Evolutionary conservation across 2,113 vertebrate species (phyloP).

Genomic region (Turdus rufiventris): DNA sequence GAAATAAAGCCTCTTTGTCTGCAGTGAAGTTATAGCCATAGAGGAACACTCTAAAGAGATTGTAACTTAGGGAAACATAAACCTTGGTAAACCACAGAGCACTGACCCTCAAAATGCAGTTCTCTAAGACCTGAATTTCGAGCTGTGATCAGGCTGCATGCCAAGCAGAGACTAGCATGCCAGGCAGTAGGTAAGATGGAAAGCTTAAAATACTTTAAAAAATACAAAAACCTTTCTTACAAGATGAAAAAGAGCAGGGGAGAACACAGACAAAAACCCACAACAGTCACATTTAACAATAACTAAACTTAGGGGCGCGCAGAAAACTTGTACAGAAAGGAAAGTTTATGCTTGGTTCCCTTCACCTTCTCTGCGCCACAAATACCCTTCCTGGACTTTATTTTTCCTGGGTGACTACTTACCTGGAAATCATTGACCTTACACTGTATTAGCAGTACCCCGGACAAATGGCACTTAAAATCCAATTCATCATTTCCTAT

Average conservation of each 20-base stretch:
- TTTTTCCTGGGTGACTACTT: not conserved
- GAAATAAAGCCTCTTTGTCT: slow-evolving; percentile 1
- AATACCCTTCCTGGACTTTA: not conserved
- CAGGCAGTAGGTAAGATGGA: not conserved
- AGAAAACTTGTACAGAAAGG: not conserved
- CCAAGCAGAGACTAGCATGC: not conserved
- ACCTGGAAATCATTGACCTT: not conserved
- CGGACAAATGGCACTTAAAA: not conserved
- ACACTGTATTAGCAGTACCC: not conserved
- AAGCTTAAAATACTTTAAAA: not conserved
- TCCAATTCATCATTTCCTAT: not conserved
- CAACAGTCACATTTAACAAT: not conserved
- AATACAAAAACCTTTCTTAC: not conserved
- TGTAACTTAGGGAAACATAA: not conserved
- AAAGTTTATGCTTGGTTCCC: not conserved
- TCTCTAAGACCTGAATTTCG: not conserved
- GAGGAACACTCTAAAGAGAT: not conserved
- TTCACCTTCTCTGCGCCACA: not conserved
- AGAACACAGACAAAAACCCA: not conserved
- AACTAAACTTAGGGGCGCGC: not conserved
- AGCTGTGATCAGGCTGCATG: not conserved
- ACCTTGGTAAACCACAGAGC: not conserved
- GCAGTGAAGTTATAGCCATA: not conserved
- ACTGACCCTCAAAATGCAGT: not conserved
- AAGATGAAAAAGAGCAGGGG: not conserved